A percentile compares a stretch with the other conserved stretches of the same genome.
Conservation (phyloP, 2,888 invertebrate species). For the Mesorhabditis belari region DNA sequence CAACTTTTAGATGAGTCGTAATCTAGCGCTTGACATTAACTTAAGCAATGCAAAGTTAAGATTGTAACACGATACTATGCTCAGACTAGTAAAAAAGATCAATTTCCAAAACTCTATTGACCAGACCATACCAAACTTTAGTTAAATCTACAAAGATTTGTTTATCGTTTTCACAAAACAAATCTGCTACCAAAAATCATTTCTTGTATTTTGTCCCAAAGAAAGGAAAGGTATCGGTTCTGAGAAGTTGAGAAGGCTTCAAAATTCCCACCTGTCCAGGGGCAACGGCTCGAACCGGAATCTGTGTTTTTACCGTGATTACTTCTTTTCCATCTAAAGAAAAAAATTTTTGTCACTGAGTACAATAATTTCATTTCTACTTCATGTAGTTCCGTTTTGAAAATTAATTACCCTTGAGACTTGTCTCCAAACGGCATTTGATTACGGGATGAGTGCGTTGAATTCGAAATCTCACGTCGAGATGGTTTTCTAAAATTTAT, state of each 20-base stretch:
- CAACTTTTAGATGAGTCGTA: not conserved
- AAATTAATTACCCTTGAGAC: no score
- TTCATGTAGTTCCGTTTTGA: no score
- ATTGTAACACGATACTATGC: no score
- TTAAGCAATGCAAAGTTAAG: no score
- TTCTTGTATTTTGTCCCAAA: no score
- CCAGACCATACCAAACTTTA: not conserved
- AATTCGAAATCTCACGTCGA: conserved; percentile 14
- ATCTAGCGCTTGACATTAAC: no score
- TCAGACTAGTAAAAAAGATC: no score
- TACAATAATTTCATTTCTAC: no score
- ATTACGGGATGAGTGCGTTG: conserved; percentile 40
- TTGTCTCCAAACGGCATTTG: conserved; percentile 12
- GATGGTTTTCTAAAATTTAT: conserved; percentile 3
- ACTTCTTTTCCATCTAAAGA: not conserved
- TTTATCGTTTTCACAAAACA: not conserved
- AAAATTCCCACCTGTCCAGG: conserved; percentile 32
- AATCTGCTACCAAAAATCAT: not conserved
- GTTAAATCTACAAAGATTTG: not conserved
- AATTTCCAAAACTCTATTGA: not conserved
- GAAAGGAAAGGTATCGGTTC: not conserved
- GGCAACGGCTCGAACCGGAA: conserved; percentile 41
- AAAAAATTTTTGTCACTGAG: not conserved
- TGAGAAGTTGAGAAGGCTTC: not conserved
- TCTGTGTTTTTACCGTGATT: conserved; percentile 17